Conservation (phyloP, 2,888 invertebrate species). For the Luffia ferchaultella region DNA sequence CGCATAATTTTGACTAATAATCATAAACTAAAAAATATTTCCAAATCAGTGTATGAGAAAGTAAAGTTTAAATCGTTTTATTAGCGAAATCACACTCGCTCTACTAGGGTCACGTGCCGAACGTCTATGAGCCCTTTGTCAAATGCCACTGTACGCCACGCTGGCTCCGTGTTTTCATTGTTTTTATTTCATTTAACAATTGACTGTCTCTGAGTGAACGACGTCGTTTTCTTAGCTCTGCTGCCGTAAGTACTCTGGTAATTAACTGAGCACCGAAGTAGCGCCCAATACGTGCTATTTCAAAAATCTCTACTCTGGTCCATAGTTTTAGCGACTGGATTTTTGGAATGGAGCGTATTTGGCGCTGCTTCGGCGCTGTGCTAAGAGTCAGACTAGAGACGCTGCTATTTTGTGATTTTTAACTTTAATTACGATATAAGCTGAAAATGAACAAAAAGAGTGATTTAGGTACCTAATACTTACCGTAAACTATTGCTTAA, state of each 20-base stretch:
- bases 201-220: slow-evolving; percentile 1
- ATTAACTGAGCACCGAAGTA: no score
- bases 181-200: slow-evolving; percentile 1
- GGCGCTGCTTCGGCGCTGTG: no score
- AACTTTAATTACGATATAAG: neutral
- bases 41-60: neutral
- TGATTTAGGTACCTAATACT: neutral
- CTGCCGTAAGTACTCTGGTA: no score
- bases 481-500: neutral
- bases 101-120: neutral
- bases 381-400: no score
- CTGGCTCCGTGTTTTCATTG: neutral
- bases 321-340: no score
- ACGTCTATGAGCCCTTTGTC: neutral
- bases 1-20: neutral
- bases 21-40: neutral
- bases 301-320: no score
- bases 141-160: neutral
- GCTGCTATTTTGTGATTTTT: neutral
- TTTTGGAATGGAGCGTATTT: no score
- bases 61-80: neutral
- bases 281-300: no score
- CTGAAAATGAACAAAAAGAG: neutral
- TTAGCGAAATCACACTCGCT: neutral
- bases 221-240: neutral